These are phyloP conservation scores for Callinectes sapidus DNA, from an alignment of 2,888 invertebrate genomes.

Conservation along the genomic window DNA sequence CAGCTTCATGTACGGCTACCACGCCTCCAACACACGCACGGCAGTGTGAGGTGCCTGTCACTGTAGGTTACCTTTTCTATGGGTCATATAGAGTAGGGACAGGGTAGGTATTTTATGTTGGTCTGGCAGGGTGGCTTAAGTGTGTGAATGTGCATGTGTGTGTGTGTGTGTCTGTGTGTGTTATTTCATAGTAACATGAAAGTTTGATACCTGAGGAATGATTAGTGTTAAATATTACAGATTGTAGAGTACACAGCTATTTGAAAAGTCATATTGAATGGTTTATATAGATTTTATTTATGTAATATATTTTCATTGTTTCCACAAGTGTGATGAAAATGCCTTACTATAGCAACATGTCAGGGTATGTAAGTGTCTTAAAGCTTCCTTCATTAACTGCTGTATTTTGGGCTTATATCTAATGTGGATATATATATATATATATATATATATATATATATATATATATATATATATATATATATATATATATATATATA, in stretches of 20 bases:
- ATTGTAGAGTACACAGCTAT: not conserved
- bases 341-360: conserved; percentile 16
- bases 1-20: conserved; percentile 70
- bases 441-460: no score
- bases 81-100: not conserved
- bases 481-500: no score
- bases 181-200: not conserved
- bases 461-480: no score
- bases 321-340: not conserved
- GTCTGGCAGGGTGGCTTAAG: not conserved
- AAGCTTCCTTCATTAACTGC: conserved; percentile 22
- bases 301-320: conserved; percentile 4
- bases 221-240: not conserved
- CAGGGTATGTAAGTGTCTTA: conserved; percentile 13
- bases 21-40: conserved; percentile 56
- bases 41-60: conserved; percentile 42
- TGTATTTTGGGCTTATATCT: not conserved
- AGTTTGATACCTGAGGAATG: conserved; percentile 5
- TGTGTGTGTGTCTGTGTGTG: not conserved
- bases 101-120: not conserved
- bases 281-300: conserved; percentile 20
- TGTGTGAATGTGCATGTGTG: not conserved
- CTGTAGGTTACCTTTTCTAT: conserved; percentile 1
- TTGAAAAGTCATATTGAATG: conserved; percentile 15
- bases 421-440: not conserved